Conservation (phyloP, 2,888 invertebrate species). For the Tiliacea aurago region DNA sequence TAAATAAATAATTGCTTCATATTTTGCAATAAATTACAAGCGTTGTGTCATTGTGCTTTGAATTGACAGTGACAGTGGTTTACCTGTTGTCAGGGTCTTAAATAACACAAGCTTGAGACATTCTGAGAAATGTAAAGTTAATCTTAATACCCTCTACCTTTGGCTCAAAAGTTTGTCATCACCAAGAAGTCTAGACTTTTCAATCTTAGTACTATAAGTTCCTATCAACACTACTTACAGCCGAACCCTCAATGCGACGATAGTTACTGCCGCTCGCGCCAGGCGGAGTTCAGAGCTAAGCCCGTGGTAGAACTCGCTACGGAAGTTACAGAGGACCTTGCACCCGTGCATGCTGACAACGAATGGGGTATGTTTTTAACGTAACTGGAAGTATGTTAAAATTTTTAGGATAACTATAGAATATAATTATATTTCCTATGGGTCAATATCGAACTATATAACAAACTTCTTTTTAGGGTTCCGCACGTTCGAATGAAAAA, state of each 20-base stretch:
- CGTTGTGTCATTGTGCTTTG: too few species aligned
- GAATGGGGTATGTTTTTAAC: constrained; percentile 93
- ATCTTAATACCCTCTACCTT: not conserved
- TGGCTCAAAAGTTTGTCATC: not conserved
- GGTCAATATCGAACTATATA: too few species aligned
- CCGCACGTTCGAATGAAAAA: too few species aligned
- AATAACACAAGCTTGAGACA: not conserved
- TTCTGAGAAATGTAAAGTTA: not conserved
- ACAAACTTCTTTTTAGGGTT: too few species aligned
- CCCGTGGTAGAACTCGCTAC: constrained; percentile 90
- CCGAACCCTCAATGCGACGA: constrained; percentile 98
- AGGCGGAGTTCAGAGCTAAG: constrained; percentile 90
- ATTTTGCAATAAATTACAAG: too few species aligned
- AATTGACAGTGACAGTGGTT: too few species aligned
- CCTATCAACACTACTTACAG: constrained; percentile 62
- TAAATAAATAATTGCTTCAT: too few species aligned
- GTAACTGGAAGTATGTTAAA: too few species aligned
- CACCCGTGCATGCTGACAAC: constrained; percentile 96
- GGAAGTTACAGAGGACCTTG: constrained; percentile 88
- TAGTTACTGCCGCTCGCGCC: constrained; percentile 92
- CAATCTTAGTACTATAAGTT: not conserved
- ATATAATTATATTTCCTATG: too few species aligned
- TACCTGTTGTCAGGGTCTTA: too few species aligned
- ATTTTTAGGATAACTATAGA: too few species aligned
- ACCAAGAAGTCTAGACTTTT: not conserved